Evolutionary conservation across 2,797 vertebrate genomes (phyloP).

Genomic region (Tolypeutes matacus): DNA sequence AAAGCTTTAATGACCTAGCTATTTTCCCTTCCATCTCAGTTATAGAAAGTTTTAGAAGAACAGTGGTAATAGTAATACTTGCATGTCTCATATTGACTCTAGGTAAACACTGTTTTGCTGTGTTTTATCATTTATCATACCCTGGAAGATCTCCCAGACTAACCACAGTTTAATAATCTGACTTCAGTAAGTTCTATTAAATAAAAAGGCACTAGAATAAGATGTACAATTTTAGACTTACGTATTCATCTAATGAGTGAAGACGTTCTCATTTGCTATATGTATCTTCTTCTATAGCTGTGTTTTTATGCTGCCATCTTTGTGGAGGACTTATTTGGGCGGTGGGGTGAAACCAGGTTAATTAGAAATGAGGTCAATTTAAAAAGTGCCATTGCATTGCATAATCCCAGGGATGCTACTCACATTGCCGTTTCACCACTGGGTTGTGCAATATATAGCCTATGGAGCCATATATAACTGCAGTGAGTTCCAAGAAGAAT

Average conservation of each 20-base stretch:
- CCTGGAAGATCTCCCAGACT: neutral
- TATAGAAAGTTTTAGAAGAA: slow-evolving; percentile 39
- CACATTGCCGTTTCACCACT: neutral
- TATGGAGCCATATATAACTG: neutral
- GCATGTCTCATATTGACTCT: neutral
- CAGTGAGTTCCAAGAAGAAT: neutral
- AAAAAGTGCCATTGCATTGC: neutral
- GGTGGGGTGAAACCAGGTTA: neutral
- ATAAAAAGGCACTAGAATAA: neutral
- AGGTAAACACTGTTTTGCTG: neutral
- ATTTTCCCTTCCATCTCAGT: slow-evolving; percentile 11
- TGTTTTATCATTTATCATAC: neutral
- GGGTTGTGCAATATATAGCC: neutral
- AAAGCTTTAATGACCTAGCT: neutral
- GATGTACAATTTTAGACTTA: slow-evolving; percentile 35
- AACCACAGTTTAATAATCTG: neutral
- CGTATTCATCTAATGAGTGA: neutral
- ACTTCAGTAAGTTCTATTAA: slow-evolving; percentile 29
- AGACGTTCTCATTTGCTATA: neutral
- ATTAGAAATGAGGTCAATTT: neutral
- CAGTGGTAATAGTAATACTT: neutral
- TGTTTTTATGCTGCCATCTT: neutral
- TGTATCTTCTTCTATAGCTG: neutral
- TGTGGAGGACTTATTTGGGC: neutral
- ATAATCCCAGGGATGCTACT: neutral